These are phyloP conservation scores for Nyctibius grandis DNA, from an alignment of 2,797 vertebrate genomes.

Conservation along the genomic window DNA sequence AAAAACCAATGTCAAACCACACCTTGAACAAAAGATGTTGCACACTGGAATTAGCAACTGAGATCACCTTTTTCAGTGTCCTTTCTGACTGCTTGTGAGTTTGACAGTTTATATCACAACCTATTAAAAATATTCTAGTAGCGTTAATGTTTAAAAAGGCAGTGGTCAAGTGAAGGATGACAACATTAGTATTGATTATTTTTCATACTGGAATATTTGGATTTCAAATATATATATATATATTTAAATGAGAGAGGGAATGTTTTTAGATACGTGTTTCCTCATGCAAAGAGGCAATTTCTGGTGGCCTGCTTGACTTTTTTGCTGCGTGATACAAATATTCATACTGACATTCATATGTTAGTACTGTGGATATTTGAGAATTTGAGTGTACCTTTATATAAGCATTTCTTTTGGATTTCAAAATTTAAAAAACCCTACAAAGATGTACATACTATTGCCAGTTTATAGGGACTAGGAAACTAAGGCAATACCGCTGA, in stretches of 20 bases:
- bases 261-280: not conserved
- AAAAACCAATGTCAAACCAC: not conserved
- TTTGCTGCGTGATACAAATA: not conserved
- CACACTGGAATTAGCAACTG: not conserved
- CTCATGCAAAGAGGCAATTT: rapidly evolving
- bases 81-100: not conserved
- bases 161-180: not conserved
- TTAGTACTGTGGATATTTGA: not conserved
- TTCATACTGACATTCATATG: not conserved
- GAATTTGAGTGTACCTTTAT: not conserved
- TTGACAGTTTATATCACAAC: not conserved
- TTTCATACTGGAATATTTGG: not conserved
- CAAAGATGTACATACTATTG: not conserved
- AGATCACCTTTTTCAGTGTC: not conserved
- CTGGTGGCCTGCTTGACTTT: not conserved
- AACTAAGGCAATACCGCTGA: not conserved
- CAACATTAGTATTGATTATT: not conserved
- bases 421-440: not conserved
- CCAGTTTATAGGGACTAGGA: not conserved
- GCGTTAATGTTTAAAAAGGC: not conserved
- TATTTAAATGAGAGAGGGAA: not conserved
- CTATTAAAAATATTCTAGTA: not conserved
- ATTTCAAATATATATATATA: not conserved
- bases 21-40: not conserved
- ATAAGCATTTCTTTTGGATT: not conserved